Evolutionary conservation across 1,140 invertebrate species (phyloP), one percentile per base, ranked within the genome.

Genomic region (Tenebrio molitor): DNA sequence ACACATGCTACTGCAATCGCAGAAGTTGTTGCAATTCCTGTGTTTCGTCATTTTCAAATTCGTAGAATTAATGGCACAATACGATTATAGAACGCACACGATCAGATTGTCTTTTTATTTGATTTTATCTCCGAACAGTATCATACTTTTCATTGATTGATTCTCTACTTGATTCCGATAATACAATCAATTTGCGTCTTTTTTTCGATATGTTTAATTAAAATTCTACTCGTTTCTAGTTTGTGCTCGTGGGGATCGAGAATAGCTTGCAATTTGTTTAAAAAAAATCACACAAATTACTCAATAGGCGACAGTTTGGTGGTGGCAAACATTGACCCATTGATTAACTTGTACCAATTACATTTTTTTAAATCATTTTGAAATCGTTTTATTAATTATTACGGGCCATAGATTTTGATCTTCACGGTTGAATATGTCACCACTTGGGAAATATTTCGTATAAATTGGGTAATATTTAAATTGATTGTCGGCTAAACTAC

Each of bases 361-460:
- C 50, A 58, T 25, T 58, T 53, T 53, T 29, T 53, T 21, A n/a
- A 1, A 12, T 12, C 19, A 23, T 58, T 58, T 58, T 58, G 50
- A 58, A 58, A 58, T 58, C 50, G 23, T 58, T 58, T 58, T 58
- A 58, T 58, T 58, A 58, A 58, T 25, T 29, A 58, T 58, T 58
- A 58, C 50, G 50, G 50, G 14, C 50, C 50, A 58, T 25, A 58
- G 50, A 33, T 12, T 58, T 58, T 29, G 50, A 58, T 58, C 50
- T 58, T 58, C 50, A 58, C 50, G 50, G 1, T 58, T 58, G 50
- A 29, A 29, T 58, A 58, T 58, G 19, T 29, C 12, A 33, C 50
- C 50, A 33, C 50, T 58, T 58, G 14, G 23, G 50, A 58, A 58
- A 25, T 17, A 17, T 58, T 58, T 14, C 2, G 29, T 15, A 15